Conservation (phyloP, 92 coral and sea anemone genomes). For the Palythoa grandiflora region DNA sequence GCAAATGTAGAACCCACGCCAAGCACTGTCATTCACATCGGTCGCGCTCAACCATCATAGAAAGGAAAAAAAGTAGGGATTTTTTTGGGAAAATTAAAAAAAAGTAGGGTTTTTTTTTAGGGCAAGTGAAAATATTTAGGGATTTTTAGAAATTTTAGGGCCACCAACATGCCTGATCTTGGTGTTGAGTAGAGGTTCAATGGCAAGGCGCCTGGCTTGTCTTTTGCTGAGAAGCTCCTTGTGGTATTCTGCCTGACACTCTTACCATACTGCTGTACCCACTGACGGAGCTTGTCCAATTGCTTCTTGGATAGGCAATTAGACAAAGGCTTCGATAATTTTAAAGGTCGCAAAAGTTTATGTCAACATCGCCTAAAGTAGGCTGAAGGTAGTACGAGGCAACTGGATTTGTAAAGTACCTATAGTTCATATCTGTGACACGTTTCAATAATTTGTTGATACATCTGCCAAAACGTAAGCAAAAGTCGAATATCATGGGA, state of each 20-base stretch:
- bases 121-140: no score
- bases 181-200: slow-evolving; percentile 47
- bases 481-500: not conserved
- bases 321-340: not conserved
- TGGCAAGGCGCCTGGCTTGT: slow-evolving; percentile 69
- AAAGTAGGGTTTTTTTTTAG: no score
- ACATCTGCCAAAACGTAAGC: slow-evolving; percentile 43
- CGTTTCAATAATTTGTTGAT: slow-evolving; percentile 49
- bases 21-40: no score
- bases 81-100: no score
- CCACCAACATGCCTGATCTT: no score
- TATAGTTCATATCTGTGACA: slow-evolving; percentile 56
- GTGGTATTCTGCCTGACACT: slow-evolving; percentile 24
- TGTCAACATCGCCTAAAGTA: slow-evolving; percentile 30
- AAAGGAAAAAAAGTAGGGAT: no score
- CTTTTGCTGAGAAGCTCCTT: slow-evolving; percentile 48
- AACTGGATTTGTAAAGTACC: slow-evolving; percentile 57
- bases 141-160: no score
- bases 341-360: slow-evolving; percentile 44
- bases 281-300: not conserved
- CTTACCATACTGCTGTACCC: slow-evolving; percentile 28
- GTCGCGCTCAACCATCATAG: no score
- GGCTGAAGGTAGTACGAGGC: slow-evolving; percentile 63
- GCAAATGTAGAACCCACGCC: no score
- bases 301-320: slow-evolving; percentile 39